Evolutionary conservation across 2,797 vertebrate genomes (phyloP).

Genomic region (Remorina albescens): DNA sequence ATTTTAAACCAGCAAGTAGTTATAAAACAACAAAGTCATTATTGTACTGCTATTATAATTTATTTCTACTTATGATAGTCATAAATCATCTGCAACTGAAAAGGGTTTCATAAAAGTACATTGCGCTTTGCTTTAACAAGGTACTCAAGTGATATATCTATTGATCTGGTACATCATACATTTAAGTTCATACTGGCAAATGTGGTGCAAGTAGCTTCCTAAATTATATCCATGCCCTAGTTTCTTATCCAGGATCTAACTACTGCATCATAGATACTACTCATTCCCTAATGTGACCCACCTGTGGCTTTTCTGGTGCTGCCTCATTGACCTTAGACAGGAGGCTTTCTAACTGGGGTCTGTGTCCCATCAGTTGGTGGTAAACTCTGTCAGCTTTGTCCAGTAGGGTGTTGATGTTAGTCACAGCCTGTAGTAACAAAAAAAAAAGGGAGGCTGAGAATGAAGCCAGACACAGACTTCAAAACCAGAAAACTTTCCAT

Average conservation of each 20-base stretch:
- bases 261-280: background rate
- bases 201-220: background rate
- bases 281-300: conserved; percentile 58
- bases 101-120: too few species aligned
- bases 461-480: background rate
- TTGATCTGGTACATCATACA: background rate
- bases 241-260: background rate
- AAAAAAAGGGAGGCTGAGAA: background rate
- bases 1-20: background rate
- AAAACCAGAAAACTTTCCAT: too few species aligned
- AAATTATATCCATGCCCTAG: background rate
- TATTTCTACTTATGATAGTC: too few species aligned
- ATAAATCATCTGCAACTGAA: too few species aligned
- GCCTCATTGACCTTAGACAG: conserved; percentile 98
- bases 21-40: background rate
- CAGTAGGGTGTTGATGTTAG: conserved; percentile 97
- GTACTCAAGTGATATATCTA: background rate
- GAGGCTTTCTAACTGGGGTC: conserved; percentile 95
- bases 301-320: conserved; percentile 98
- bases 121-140: too few species aligned
- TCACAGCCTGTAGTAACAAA: conserved; percentile 89
- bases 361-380: conserved; percentile 98
- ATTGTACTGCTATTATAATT: background rate
- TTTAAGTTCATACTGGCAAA: background rate
- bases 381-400: conserved; percentile 99